These are phyloP conservation scores for Temnothorax ravouxi DNA, from an alignment of 2,888 invertebrate genomes.

Conservation along the genomic window DNA sequence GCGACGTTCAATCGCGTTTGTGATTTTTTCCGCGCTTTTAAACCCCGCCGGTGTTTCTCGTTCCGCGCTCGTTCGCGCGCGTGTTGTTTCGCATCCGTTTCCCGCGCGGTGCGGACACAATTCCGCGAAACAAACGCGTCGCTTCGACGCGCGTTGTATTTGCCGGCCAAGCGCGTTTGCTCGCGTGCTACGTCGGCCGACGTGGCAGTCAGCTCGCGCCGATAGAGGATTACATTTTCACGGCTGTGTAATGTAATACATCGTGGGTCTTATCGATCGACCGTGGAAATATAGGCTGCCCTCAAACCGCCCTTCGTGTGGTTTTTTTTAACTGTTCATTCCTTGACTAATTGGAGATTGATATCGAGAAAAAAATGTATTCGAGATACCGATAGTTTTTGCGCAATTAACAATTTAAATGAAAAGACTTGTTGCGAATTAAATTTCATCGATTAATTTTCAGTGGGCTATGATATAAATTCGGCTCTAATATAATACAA, in stretches of 20 bases:
- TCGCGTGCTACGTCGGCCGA: slow-evolving; percentile 53
- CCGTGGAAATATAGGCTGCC: slow-evolving; percentile 17
- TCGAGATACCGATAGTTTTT: not conserved
- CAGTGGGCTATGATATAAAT: not conserved
- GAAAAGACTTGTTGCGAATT: not conserved
- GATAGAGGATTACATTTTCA: slow-evolving; percentile 47
- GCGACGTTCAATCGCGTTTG: slow-evolving; percentile 61
- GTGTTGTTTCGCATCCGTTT: slow-evolving; percentile 38
- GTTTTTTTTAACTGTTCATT: not conserved
- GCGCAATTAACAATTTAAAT: not conserved
- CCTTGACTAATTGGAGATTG: not conserved
- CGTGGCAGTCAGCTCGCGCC: slow-evolving; percentile 18
- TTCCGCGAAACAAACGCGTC: slow-evolving; percentile 67
- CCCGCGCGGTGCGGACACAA: slow-evolving; percentile 22
- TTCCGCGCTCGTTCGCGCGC: not conserved
- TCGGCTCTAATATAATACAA: not conserved
- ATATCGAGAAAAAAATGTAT: not conserved
- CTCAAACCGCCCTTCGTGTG: not conserved
- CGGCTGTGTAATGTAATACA: slow-evolving; percentile 43
- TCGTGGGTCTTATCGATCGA: slow-evolving; percentile 43
- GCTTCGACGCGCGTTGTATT: slow-evolving; percentile 61
- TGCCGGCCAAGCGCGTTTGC: slow-evolving; percentile 67
- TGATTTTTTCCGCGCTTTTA: slow-evolving; percentile 65
- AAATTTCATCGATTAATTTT: not conserved
- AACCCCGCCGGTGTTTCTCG: slow-evolving; percentile 62